Conservation (phyloP, 35 echinoderm and acorn worm genomes). For the Acanthaster planci region DNA sequence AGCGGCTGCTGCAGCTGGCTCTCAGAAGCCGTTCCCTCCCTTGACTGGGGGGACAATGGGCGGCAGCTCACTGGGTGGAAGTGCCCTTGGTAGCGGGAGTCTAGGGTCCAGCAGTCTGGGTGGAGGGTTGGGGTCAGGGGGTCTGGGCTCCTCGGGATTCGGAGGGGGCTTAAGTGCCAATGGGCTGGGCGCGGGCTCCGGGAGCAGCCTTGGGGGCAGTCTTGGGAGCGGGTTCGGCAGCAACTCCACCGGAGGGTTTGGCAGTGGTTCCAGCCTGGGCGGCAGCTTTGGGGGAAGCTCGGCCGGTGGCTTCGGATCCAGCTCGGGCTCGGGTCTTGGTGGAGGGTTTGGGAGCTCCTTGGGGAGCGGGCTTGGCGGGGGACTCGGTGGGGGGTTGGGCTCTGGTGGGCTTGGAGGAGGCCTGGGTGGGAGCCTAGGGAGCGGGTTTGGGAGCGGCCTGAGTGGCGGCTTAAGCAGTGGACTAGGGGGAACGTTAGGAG, state of each 20-base stretch:
- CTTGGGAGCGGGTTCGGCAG: neutral
- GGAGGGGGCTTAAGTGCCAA: neutral
- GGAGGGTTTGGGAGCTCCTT: slow-evolving; percentile 17
- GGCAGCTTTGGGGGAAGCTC: slow-evolving; percentile 7
- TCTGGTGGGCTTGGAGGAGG: slow-evolving; percentile 7
- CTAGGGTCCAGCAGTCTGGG: neutral
- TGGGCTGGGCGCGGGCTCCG: neutral
- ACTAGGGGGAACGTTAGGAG: neutral
- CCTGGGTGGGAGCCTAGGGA: neutral
- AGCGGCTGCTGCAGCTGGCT: neutral
- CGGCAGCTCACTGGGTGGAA: neutral
- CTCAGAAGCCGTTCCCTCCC: slow-evolving; percentile 33
- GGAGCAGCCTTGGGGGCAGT: neutral
- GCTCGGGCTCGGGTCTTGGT: neutral
- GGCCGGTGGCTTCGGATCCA: neutral
- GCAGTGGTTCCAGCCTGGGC: neutral
- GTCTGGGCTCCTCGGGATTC: neutral
- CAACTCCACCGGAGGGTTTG: neutral
- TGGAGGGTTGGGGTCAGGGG: neutral
- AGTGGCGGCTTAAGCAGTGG: neutral
- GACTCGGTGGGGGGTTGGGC: slow-evolving; percentile 1
- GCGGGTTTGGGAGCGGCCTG: neutral
- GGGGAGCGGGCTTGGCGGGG: neutral
- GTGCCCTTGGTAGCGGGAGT: neutral
- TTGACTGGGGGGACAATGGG: neutral